Conservation (phyloP, 2,113 vertebrate species). For the Ciconia maguari region DNA sequence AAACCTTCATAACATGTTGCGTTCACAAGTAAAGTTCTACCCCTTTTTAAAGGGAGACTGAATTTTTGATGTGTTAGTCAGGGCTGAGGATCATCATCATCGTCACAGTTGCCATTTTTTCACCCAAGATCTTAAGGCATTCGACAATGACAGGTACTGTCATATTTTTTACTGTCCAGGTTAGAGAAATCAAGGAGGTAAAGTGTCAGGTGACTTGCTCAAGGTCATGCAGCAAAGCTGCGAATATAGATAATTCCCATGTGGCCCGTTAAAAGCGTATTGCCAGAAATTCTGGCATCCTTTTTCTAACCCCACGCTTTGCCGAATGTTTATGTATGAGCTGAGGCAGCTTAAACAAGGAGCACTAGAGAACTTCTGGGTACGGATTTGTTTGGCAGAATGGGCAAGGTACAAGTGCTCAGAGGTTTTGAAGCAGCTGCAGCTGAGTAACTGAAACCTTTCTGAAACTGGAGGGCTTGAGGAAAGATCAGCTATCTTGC, state of each 20-base stretch:
- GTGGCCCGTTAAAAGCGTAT: not conserved
- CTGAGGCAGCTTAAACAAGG: not conserved
- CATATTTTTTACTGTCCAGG: not conserved
- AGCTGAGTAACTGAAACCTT: slow-evolving; percentile 14
- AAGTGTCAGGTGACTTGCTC: not conserved
- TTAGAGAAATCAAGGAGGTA: not conserved
- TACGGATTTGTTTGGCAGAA: not conserved
- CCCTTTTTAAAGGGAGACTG: not conserved
- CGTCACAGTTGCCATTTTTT: not conserved
- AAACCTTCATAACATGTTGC: not conserved
- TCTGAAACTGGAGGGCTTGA: not conserved
- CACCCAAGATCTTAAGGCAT: not conserved
- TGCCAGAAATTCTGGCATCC: not conserved
- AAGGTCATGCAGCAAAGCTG: not conserved
- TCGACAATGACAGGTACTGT: too few species aligned
- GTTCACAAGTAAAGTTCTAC: not conserved
- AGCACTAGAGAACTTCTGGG: not conserved
- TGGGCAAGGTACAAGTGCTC: not conserved
- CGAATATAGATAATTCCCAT: not conserved
- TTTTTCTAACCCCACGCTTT: not conserved
- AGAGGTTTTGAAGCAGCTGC: not conserved
- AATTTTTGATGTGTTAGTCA: not conserved
- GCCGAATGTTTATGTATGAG: not conserved
- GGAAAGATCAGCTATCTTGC: not conserved
- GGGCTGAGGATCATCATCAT: not conserved